Conservation (phyloP, 2,797 vertebrate species). For the Zalophus californianus region DNA sequence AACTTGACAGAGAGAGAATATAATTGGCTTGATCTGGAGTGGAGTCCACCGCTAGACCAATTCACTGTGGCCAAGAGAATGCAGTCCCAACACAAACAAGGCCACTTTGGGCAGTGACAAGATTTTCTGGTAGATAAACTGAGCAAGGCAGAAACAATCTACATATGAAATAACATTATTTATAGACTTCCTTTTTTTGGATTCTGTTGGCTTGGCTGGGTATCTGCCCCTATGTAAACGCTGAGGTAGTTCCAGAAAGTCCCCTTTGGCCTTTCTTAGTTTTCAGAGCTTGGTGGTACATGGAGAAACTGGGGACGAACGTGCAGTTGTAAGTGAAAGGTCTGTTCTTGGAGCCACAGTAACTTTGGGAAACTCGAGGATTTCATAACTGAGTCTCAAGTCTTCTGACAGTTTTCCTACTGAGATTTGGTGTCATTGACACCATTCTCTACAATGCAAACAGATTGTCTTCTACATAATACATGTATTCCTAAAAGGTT, state of each 20-base stretch:
- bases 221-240: not conserved
- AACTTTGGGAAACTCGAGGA: not conserved
- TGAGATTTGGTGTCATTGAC: not conserved
- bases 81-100: not conserved
- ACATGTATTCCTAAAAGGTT: not conserved
- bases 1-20: not conserved
- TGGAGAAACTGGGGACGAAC: not conserved
- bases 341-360: not conserved
- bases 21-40: not conserved
- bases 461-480: not conserved
- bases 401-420: not conserved
- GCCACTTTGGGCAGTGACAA: too few relatives aligned
- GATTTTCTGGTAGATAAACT: not conserved
- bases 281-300: not conserved
- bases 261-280: not conserved
- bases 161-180: not conserved
- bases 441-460: not conserved
- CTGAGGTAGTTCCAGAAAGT: not conserved
- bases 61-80: not conserved
- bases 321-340: not conserved
- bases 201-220: not conserved
- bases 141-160: not conserved
- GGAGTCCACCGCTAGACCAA: not conserved
- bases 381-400: conserved; percentile 10
- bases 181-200: not conserved